phyloP scores from a whole-genome alignment of 2,888 invertebrate species.

The Blera fallax region DNA sequence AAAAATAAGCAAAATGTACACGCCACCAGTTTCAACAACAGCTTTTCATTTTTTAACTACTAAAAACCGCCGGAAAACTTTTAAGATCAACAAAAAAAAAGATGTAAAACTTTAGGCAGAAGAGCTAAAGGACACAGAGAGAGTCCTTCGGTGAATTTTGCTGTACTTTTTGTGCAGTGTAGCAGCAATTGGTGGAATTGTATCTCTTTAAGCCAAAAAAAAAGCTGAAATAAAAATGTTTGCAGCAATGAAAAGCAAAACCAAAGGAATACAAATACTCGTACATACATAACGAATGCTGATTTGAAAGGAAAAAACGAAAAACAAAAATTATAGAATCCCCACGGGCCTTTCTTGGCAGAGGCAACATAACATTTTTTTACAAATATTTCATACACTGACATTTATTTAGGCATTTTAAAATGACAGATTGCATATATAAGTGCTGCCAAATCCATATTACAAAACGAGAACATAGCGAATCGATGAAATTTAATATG shows the following conservation, averaged over 20 bases:
- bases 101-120: neutral
- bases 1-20: slow-evolving; percentile 34
- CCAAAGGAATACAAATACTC: neutral
- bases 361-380: slow-evolving; percentile 6
- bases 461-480: neutral
- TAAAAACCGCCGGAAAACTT: slow-evolving; percentile 28
- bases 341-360: slow-evolving; percentile 23
- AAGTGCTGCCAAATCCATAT: slow-evolving; percentile 50
- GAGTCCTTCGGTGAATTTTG: slow-evolving; percentile 42
- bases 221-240: neutral
- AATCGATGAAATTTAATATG: slow-evolving; percentile 54
- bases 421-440: slow-evolving; percentile 53
- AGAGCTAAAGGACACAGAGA: slow-evolving; percentile 4
- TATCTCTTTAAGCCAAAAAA: neutral
- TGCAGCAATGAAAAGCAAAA: neutral
- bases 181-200: slow-evolving; percentile 31
- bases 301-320: neutral
- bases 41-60: slow-evolving; percentile 4
- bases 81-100: neutral
- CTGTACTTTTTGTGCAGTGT: slow-evolving; percentile 33
- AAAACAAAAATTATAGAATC: slow-evolving; percentile 16
- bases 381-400: slow-evolving; percentile 30
- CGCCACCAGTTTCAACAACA: slow-evolving; percentile 40
- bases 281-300: neutral
- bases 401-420: slow-evolving; percentile 47